Evolutionary conservation across 2,113 vertebrate genomes (phyloP).

Genomic region (Arenaria interpres): DNA sequence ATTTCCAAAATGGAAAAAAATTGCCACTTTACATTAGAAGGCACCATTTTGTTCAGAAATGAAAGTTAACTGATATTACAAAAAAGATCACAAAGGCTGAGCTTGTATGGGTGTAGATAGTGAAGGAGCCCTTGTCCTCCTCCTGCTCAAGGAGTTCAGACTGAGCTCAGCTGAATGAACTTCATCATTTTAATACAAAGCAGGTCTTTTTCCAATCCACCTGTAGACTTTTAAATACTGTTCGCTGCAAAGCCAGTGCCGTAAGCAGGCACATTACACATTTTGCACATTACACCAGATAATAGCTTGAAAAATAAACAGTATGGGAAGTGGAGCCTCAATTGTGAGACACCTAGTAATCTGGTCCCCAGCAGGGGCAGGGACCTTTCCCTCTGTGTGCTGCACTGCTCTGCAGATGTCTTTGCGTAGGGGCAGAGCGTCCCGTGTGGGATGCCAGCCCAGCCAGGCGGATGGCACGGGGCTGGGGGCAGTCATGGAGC

Average conservation of each 20-base stretch:
- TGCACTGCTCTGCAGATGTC: neutral
- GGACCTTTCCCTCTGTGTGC: neutral
- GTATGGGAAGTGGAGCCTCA: neutral
- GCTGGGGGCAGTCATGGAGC: neutral
- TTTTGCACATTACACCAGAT: neutral
- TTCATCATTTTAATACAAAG: neutral
- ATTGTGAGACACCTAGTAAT: neutral
- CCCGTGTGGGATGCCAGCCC: rapidly evolving
- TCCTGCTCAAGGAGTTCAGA: neutral
- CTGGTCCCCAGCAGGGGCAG: neutral
- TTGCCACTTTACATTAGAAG: neutral
- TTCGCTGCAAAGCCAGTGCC: neutral
- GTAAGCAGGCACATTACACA: neutral
- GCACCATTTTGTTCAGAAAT: neutral
- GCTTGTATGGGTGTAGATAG: neutral
- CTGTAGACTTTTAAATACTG: neutral
- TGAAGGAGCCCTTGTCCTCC: neutral
- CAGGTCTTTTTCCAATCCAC: neutral
- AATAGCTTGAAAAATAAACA: neutral
- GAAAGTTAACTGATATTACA: neutral
- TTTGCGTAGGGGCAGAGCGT: neutral
- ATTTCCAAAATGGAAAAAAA: neutral
- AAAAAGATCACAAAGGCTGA: neutral
- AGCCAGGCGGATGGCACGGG: rapidly evolving
- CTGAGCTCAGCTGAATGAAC: neutral